A percentile compares a stretch with the other conserved stretches of the same genome.
phyloP scores from a whole-genome alignment of 2,888 invertebrate genomes.

The Conomelus anceps region DNA sequence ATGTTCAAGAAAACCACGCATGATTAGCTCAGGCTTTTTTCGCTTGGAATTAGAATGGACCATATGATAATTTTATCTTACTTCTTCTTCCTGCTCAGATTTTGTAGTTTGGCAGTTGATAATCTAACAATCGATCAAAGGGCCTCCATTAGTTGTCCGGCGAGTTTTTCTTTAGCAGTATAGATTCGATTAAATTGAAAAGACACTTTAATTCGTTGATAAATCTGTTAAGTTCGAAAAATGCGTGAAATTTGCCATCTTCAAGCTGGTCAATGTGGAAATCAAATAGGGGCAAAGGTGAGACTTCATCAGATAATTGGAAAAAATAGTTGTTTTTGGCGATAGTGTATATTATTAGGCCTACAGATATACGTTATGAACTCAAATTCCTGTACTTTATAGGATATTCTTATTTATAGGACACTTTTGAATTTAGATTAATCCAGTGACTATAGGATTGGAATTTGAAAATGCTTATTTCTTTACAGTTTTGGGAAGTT shows the following conservation, averaged over 20 bases:
- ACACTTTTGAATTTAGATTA: neutral
- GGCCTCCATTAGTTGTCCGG: neutral
- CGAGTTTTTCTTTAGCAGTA: neutral
- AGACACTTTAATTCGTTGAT: neutral
- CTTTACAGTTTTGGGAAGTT: constrained; percentile 35
- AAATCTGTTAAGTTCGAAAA: constrained; percentile 45
- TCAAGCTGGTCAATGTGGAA: constrained; percentile 92
- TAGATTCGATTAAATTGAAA: neutral
- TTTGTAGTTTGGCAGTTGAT: neutral
- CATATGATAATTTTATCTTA: neutral
- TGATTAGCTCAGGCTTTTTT: neutral
- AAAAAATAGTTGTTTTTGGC: neutral
- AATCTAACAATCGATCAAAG: neutral
- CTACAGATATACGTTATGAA: neutral
- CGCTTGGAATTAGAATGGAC: too few relatives aligned
- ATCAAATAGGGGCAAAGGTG: constrained; percentile 94
- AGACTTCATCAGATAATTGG: neutral
- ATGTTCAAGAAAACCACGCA: too few relatives aligned
- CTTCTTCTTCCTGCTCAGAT: neutral
- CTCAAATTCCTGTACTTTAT: neutral
- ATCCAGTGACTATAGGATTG: neutral
- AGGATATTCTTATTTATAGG: neutral
- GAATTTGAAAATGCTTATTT: neutral
- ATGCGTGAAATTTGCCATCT: constrained; percentile 97
- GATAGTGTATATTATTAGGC: neutral